Base-by-base conservation (phyloP, 2,888 invertebrate species). In the Ichneumon xanthorius region DNA sequence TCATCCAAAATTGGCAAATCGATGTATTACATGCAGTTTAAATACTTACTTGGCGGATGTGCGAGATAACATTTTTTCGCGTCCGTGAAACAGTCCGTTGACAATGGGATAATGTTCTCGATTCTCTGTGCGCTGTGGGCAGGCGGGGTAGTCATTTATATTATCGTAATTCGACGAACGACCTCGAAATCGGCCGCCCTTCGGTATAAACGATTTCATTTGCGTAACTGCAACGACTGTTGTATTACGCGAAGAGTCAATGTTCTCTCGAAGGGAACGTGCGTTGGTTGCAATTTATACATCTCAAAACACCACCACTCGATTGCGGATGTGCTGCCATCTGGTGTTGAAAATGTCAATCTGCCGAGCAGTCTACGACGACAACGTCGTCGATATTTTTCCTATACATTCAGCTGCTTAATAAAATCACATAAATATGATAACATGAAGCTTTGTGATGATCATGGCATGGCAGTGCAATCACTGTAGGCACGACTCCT, bases 51-150 rank as follows among this genome's bases (percentile, higher is more conserved):
- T 4, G 26, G 58, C 19, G 33, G 19, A 4, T 30, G 71, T 48
- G 16, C 33, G 26, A 45, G 4, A 58, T 14, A 40, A 33, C 22
- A 61, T 19, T 72, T 72, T 72, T 67, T 22, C 26, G 22, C 61
- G 48, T 50, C 48, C 68, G 48, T 48, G 68, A 61, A 50, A 37
- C 58, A 14, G 75, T 75, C 61, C 22, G 53, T 33, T 61, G 48
- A 61, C 68, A 68, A 81, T 76, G 61, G 75, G 22, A 81, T 81
- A 81, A 81, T 81, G 75, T 48, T 50, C 48, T 48, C 33, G 75
- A 68, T 37, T 75, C 37, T 68, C 22, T 61, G 33, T 19, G 33
- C 48, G 40, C 26, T 63, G 48, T 61, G 37, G 22, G 48, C 50
- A 61, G 68, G 4, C 22, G 22, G 26, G 37, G 58, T 61, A 65